Evolutionary conservation across 2,797 vertebrate genomes (phyloP), one percentile per base, ranked within the genome.

Genomic region (Ptychadena robeensis): DNA sequence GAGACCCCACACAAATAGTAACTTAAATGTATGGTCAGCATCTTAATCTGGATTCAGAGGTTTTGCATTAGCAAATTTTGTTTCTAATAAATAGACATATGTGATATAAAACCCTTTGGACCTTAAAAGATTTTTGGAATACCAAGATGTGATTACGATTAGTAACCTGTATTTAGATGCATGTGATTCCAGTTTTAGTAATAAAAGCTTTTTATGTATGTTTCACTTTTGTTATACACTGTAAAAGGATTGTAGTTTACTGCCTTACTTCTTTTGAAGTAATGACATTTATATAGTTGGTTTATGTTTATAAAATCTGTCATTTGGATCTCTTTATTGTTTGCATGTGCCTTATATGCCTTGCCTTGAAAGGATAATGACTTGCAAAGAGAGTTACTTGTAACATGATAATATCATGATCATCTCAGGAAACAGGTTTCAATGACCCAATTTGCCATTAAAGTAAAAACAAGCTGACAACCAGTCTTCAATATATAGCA

Each of bases 1-100:
- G n/a, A 53, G 74, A 67, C 57, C 37, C 64, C 75, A 78, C 38
- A 78, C 15, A 65, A 14, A 30, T 28, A 31, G 9, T 25, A 28
- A 48, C 25, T 27, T 10, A 61, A 27, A 61, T 48, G 18, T 66
- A 53, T 4, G 27, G 11, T 9, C 10, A 0, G 18, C 30, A 38
- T 38, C 25, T 28, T 63, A 76, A 65, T 65, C 3, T 76, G 37
- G 25, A 66, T 66, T 48, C 27, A 44, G 9, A 63, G 27, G 35
- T 22, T 53, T 53, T 22, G 7, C 6, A 53, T 53, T 53, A 22
- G 44, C 8, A 18, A 53, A 53, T 1, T 7, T 53, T 75, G 10
- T 25, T 61, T 61, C 25, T 22, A 75, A 61, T 27, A 37, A 37
- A 37, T 68, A 53, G 4, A 27, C 28, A 61, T 59, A 18, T 48